Evolutionary conservation across 1,140 invertebrate species (phyloP), one percentile per base, ranked within the genome.

Genomic region (Ridgeia piscesae): DNA sequence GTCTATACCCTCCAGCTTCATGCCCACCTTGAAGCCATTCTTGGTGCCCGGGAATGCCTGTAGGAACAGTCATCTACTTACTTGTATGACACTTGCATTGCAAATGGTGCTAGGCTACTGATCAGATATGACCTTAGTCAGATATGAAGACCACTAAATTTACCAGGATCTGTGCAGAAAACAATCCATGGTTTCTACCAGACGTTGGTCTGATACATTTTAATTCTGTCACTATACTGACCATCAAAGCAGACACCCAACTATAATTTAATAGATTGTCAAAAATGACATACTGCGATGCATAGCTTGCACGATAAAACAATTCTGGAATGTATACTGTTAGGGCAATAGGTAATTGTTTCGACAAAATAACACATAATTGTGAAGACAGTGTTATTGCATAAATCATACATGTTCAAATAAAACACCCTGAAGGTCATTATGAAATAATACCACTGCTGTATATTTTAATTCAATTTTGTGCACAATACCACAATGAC

Each of bases 1-100:
- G 96, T 99, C 98, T 93, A 99, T 98, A 0, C 98, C 98, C 96
- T 99, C 99, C 91, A 99, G 94, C 95, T 98, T 98, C 98, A 99
- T 98, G 21, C 98, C 98, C 92, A 97, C 97, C 94, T 97, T 98
- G 95, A 99, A 99, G n/a, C 97, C 97, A 93, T 97, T 97, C 50
- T 94, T 93, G 34, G 93, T 94, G 34, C 92, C 6, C n/a, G 95
- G 95, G 93, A 96, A 96, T 77, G 94, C 93, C 94, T 96, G 95
- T 92, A 50, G 48, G 90, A 31, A 92, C 34, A 90, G 42, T 14
- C 11, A 21, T 33, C 6, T 27, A n/a, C 27, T 77, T 77, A 77
- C 0, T 77, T 91, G 77, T 93, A 50, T 50, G 31, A 34, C 35
- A 4, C 91, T 35, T 33, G 21, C 21, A 90, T 35, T 91, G n/a